Evolutionary conservation across 2,797 vertebrate genomes (phyloP), one percentile per base, ranked within the genome.

Genomic region (Melanotaenia boesemani): DNA sequence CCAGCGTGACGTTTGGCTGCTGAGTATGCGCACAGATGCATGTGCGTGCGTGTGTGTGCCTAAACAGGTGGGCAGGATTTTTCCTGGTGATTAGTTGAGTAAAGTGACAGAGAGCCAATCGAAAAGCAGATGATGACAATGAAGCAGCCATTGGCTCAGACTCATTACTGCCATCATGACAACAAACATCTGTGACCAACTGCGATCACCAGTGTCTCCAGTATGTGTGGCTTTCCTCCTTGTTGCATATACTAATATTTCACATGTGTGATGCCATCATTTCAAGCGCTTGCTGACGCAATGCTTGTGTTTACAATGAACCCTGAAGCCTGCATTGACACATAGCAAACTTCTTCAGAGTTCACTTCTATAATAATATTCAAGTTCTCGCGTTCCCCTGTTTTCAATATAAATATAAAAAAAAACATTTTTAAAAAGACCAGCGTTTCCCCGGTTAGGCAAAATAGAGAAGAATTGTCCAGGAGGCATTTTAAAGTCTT

Each of bases 211-310:
- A 70, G 52, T 57, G 77, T 85, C 83, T 81, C 77, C 72, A 57
- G 30, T 55, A 36, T 64, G 64, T 56, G 4, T 32, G 46, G 18
- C 76, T 82, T 78, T 71, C n/a, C 20, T 80, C 76, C 74, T 86
- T 76, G 71, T 88, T 86, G 82, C 80, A 75, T 81, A 86, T 85
- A 74, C 89, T 79, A 90, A 81, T 84, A 87, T 75, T 86, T 83
- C 73, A 79, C 72, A 83, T 82, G 77, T 82, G 86, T 89, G 90
- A 81, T 89, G 90, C 77, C 86, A 91, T 91, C 88, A 90, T 91
- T 87, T 88, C 86, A 84, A 86, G 84, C 11, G 44, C 77, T 76
- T 79, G 83, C 87, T 92, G 91, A 92, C 26, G 91, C 89, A 93
- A 91, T 54, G 46, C 77, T 83, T 50, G 79, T 92, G 85, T 92